These are phyloP conservation scores for Trypoxylus dichotomus DNA, from an alignment of 1,140 invertebrate genomes.

Conservation along the genomic window DNA sequence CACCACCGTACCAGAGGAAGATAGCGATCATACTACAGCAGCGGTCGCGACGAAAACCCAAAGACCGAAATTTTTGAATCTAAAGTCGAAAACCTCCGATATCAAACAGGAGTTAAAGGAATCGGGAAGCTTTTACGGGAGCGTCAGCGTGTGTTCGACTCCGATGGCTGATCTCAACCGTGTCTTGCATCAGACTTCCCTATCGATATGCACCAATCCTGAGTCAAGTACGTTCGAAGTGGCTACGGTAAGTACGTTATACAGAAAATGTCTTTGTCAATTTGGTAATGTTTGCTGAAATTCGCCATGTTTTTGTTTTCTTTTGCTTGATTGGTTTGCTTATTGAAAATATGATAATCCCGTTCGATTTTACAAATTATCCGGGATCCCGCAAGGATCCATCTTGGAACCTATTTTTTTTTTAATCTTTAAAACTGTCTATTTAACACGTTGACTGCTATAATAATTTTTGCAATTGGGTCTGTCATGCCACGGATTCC, in stretches of 20 bases:
- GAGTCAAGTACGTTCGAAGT: conserved; percentile 50
- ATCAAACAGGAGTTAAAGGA: conserved; percentile 33
- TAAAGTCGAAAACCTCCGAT: conserved; percentile 50
- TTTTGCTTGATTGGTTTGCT: too few relatives aligned
- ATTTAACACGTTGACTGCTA: too few relatives aligned
- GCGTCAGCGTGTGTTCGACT: conserved; percentile 72
- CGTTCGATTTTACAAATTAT: too few relatives aligned
- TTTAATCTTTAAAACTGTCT: too few relatives aligned
- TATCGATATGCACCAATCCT: conserved; percentile 68
- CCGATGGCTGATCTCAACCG: conserved; percentile 69
- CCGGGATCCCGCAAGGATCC: too few relatives aligned
- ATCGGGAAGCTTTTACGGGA: conserved; percentile 56
- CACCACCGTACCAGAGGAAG: conserved; percentile 76
- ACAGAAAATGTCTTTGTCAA: too few relatives aligned
- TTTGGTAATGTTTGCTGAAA: too few relatives aligned
- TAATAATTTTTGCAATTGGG: too few relatives aligned
- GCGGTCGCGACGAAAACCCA: conserved; percentile 42
- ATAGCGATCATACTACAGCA: conserved; percentile 53
- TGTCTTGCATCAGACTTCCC: conserved; percentile 67
- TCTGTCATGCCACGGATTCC: too few relatives aligned
- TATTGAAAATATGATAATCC: too few relatives aligned
- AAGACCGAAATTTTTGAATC: conserved; percentile 54
- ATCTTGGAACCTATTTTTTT: too few relatives aligned
- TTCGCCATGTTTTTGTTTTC: too few relatives aligned
- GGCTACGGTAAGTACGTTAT: neutral